phyloP scores from a whole-genome alignment of 2,113 vertebrate genomes.

The Rhizomys pruinosus region DNA sequence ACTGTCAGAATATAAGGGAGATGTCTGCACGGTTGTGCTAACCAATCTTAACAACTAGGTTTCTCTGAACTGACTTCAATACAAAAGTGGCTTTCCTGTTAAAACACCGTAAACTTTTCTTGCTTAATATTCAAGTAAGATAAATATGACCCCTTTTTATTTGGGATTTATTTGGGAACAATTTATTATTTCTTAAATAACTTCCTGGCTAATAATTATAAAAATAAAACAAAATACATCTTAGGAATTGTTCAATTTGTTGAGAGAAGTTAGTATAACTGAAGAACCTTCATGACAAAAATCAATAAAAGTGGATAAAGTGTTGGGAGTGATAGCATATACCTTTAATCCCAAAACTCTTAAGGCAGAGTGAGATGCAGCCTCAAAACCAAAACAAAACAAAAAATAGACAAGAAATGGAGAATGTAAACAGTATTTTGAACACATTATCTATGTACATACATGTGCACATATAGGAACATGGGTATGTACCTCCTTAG shows the following conservation, averaged over 20 bases:
- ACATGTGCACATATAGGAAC: not conserved
- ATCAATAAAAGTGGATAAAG: not conserved
- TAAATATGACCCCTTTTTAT: not conserved
- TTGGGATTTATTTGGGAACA: not conserved
- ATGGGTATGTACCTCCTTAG: not conserved
- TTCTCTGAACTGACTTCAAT: not conserved
- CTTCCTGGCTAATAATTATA: not conserved
- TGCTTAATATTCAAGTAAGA: not conserved
- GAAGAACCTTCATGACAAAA: not conserved
- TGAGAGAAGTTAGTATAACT: not conserved
- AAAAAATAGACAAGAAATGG: too few species aligned
- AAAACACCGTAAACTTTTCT: not conserved
- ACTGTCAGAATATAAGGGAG: not conserved
- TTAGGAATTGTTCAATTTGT: not conserved
- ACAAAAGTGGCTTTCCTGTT: not conserved
- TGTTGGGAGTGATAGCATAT: too few species aligned
- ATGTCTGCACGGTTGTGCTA: not conserved
- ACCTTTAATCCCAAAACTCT: too few species aligned
- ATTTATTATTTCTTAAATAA: not conserved
- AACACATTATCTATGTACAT: not conserved
- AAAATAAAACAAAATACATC: not conserved
- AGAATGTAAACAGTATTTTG: not conserved
- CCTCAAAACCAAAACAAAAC: too few species aligned
- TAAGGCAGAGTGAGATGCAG: too few species aligned
- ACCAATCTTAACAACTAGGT: not conserved